Base-by-base conservation (phyloP, 2,888 invertebrate species). In the Sphaeridia pumilis region DNA sequence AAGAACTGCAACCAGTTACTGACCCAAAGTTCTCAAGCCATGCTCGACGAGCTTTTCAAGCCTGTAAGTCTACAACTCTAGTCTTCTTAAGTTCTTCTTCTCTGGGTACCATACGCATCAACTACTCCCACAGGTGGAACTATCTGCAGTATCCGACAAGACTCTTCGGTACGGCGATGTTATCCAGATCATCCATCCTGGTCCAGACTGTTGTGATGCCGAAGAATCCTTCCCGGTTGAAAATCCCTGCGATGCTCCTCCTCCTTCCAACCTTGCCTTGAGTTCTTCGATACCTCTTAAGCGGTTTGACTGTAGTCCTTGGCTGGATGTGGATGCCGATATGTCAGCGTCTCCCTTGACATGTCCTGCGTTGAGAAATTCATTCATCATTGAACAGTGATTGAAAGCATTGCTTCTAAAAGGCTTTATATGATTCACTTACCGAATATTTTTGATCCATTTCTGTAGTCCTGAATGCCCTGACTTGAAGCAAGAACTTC, bases 11-110 rank as follows among this genome's bases (percentile, higher is more conserved):
- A 57, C 14, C 58, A 60, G 24, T 38, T 64, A 20, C 49, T 57
- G 12, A 60, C 60, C n/a, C 64, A 64, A 44, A 49, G 57, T 35
- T 57, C 64, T 20, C 64, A 64, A 52, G 60, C 54, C 1, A 64
- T 61, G 61, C 54, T 59, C 14, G 60, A 64, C 46, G 45, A 57
- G 10, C 41, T 64, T 5, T 49, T 61, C 2, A 60, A 62, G 27
- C 64, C 64, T 10, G 59, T 57, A 42, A 36, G 31, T 3, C 4
- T 35, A 28, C 22, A 27, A 14, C 24, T 47, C 14, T 20, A 27
- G 4, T 22, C 17, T 12, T 26, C 28, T 46, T 46, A 14, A 45
- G 5, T 12, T 14, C 5, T 12, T 27, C 10, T 3, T 26, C 20
- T 12, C 3, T 45, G 3, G 2, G 17, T 21, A 20, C 22, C 14